Percentiles rank a stretch among this genome's conserved stretches.
These are phyloP conservation scores for Drosophila lini DNA, from an alignment of 1,140 invertebrate species.

Conservation along the genomic window DNA sequence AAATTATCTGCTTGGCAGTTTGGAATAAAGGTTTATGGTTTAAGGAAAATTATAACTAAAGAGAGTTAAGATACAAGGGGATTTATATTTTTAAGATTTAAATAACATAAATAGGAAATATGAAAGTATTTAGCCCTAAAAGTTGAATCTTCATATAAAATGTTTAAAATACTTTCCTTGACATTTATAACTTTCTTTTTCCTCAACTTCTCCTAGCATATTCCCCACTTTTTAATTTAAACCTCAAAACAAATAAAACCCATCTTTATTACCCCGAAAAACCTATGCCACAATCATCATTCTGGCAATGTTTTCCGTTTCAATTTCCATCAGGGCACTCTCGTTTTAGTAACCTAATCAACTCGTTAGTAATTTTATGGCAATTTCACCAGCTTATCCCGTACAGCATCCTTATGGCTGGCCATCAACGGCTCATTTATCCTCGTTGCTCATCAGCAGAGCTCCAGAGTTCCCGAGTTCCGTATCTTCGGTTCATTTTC, in stretches of 20 bases:
- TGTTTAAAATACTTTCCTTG: not conserved
- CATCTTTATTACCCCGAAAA: not conserved
- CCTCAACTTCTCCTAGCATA: no score
- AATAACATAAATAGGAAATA: not conserved
- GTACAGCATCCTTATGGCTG: conserved; percentile 27
- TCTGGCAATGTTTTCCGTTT: conserved; percentile 2
- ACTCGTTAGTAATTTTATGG: conserved; percentile 59
- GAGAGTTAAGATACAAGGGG: no score
- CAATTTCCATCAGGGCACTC: conserved; percentile 13
- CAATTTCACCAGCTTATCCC: conserved; percentile 48
- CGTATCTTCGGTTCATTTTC: conserved; percentile 47
- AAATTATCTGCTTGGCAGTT: conserved; percentile 11
- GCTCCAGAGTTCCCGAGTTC: not conserved
- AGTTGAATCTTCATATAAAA: not conserved
- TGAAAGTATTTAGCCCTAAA: no score
- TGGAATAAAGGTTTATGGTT: not conserved
- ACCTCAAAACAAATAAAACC: not conserved
- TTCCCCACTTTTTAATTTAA: not conserved
- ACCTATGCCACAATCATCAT: not conserved
- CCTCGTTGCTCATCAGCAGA: conserved; percentile 1
- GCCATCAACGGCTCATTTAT: conserved; percentile 49
- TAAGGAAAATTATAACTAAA: not conserved
- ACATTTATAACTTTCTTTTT: not conserved
- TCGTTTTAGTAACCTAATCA: conserved; percentile 44
- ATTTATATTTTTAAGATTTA: not conserved